Percentiles rank a stretch among this genome's conserved stretches.
Evolutionary conservation across 2,113 vertebrate genomes (phyloP).

Genomic region (Pelecanoides urinatrix): DNA sequence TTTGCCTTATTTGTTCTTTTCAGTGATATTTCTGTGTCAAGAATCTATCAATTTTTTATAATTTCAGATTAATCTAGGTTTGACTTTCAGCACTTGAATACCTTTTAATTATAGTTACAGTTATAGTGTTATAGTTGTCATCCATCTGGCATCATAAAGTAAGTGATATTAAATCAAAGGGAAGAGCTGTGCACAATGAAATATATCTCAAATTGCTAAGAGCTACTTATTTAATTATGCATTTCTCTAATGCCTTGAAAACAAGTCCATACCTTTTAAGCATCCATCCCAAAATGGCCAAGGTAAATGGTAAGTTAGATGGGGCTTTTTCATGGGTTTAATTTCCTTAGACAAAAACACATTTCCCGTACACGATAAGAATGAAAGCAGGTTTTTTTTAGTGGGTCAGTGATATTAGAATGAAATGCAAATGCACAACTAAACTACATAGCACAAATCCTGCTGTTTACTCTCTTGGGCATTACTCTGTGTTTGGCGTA

Average conservation of each 20-base stretch:
- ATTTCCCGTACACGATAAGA: constrained; percentile 2
- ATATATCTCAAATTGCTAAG: constrained; percentile 28
- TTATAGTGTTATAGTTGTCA: background rate
- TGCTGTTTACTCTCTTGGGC: constrained; percentile 60
- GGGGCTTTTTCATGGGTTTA: constrained; percentile 15
- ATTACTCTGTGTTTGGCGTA: constrained; percentile 58
- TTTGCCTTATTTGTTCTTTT: background rate
- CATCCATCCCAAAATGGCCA: constrained; percentile 2
- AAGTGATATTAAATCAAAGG: constrained; percentile 34
- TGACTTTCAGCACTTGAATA: constrained; percentile 37
- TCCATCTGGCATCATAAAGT: constrained; percentile 1
- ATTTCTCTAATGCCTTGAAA: constrained; percentile 50
- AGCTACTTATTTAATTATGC: constrained; percentile 55
- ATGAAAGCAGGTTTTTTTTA: constrained; percentile 43
- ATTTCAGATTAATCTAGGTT: constrained; percentile 32
- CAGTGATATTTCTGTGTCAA: background rate
- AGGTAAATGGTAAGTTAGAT: constrained; percentile 16
- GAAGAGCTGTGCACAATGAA: background rate
- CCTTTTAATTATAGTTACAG: background rate
- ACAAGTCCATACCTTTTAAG: constrained; percentile 16
- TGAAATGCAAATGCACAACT: constrained; percentile 68
- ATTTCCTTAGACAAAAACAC: constrained; percentile 35
- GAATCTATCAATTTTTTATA: constrained; percentile 12
- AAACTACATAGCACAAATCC: constrained; percentile 44
- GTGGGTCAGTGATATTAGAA: constrained; percentile 68